Evolutionary conservation across 35 echinoderm and acorn worm genomes (phyloP).

Genomic region (Holothuria glaberrima): DNA sequence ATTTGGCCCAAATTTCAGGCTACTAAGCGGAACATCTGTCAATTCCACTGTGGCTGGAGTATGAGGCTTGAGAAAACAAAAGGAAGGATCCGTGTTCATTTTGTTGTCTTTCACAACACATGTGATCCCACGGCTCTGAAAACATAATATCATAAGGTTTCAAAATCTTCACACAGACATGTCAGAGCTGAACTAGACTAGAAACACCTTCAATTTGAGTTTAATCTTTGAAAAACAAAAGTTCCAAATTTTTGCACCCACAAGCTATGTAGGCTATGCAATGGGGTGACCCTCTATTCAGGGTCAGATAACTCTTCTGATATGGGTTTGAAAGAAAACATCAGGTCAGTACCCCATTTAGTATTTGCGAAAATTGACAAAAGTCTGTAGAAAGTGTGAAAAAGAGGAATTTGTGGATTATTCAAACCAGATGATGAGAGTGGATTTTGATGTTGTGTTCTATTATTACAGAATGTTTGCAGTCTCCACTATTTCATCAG

Average conservation of each 20-base stretch:
- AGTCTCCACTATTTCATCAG: no score
- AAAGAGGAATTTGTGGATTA: no score
- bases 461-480: no score
- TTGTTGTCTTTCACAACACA: conserved; percentile 42
- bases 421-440: no score
- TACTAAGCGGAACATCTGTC: conserved; percentile 22
- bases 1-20: conserved; percentile 35
- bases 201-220: conserved; percentile 49
- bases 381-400: no score
- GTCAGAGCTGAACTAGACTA: conserved; percentile 17
- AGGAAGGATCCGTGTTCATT: conserved; percentile 33
- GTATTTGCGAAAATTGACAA: no score
- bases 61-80: conserved; percentile 34
- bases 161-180: neutral
- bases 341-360: no score
- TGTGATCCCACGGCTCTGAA: conserved; percentile 31
- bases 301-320: no score
- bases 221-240: conserved; percentile 44
- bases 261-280: neutral
- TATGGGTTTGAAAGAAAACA: no score
- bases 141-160: conserved; percentile 15
- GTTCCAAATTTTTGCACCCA: conserved; percentile 17
- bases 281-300: no score
- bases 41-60: conserved; percentile 24
- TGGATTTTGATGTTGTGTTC: no score